phyloP scores from a whole-genome alignment of 2,113 vertebrate genomes.

The Megaceryle torquata region DNA sequence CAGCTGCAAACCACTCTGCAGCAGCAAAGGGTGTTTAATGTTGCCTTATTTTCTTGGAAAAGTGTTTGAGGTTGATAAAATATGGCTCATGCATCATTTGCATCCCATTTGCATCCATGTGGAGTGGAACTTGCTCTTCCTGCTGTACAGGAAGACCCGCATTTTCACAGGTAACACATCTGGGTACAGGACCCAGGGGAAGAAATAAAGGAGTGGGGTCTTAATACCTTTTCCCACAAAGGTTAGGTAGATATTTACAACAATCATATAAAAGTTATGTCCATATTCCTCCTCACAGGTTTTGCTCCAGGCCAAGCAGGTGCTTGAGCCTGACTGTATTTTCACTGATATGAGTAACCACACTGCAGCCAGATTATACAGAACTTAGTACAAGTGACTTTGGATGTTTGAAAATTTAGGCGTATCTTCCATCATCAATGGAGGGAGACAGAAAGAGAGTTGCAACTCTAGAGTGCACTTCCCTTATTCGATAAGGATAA shows the following conservation, averaged over 20 bases:
- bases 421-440: not conserved
- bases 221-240: not conserved
- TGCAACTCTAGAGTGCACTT: not conserved
- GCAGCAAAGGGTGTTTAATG: not conserved
- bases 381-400: not conserved
- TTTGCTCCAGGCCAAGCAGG: not conserved
- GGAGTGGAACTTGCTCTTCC: not conserved
- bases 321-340: not conserved
- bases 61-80: constrained; percentile 44
- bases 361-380: not conserved
- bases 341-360: not conserved
- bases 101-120: not conserved
- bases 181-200: not conserved
- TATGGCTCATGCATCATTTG: constrained; percentile 19
- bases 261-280: not conserved
- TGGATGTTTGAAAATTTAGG: not conserved
- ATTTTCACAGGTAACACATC: not conserved
- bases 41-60: constrained; percentile 52
- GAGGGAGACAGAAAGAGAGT: not conserved
- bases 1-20: constrained; percentile 18
- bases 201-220: not conserved
- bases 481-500: not conserved
- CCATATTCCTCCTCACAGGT: not conserved
- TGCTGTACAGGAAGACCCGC: not conserved
- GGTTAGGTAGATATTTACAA: not conserved